Evolutionary conservation across 2,797 vertebrate genomes (phyloP).

Genomic region (Halcyon smyrnensis): DNA sequence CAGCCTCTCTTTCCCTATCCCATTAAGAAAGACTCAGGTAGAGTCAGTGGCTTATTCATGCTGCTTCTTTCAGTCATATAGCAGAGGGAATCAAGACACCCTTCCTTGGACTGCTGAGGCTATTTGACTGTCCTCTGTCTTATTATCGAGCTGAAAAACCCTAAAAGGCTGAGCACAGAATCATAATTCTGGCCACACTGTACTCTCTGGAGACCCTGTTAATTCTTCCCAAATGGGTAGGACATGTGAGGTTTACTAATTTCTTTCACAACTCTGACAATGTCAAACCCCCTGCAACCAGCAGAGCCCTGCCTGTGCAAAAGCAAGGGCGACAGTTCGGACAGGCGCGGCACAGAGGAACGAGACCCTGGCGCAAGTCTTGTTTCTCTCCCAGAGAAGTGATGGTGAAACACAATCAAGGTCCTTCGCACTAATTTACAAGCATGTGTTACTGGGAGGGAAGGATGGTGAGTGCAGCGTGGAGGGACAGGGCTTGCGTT

Average conservation of each 20-base stretch:
- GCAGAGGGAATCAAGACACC: not conserved
- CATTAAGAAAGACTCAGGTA: not conserved
- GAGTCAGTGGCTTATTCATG: not conserved
- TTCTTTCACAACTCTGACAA: not conserved
- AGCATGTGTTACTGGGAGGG: not conserved
- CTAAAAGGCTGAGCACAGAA: not conserved
- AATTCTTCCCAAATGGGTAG: not conserved
- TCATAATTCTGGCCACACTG: not conserved
- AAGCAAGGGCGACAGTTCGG: rapidly evolving
- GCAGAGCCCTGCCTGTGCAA: not conserved
- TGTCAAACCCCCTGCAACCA: not conserved
- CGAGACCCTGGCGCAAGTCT: not conserved
- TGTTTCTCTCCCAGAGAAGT: not conserved
- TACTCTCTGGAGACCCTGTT: not conserved
- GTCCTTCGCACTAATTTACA: rapidly evolving
- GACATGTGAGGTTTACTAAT: not conserved
- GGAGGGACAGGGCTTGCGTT: not conserved
- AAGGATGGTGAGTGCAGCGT: not conserved
- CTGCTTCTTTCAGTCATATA: not conserved
- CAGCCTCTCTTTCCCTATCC: not conserved
- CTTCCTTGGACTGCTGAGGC: not conserved
- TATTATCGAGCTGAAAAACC: not conserved
- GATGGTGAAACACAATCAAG: not conserved
- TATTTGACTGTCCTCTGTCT: not conserved
- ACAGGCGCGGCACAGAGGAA: not conserved